These are phyloP conservation scores for Sterrhoptilus dennistouni DNA, from an alignment of 2,113 vertebrate genomes.

Conservation along the genomic window DNA sequence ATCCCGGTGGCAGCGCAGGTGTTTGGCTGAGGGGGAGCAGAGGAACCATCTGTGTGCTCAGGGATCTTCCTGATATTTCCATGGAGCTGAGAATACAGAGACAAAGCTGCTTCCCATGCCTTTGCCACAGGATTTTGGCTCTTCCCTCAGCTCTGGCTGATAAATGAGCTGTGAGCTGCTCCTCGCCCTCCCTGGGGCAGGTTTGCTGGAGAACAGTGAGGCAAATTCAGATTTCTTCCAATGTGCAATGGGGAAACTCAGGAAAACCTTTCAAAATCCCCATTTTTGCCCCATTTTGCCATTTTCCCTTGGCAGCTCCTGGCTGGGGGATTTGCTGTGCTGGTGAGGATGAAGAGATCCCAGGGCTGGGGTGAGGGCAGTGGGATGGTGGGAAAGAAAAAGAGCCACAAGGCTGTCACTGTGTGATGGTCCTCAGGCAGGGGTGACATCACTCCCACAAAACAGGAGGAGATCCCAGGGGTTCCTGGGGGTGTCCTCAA, in stretches of 20 bases:
- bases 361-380: accelerated
- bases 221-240: not conserved
- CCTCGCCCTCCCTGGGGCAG: not conserved
- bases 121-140: not conserved
- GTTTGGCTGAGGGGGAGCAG: not conserved
- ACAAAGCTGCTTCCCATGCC: not conserved
- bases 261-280: not conserved
- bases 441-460: accelerated
- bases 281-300: accelerated
- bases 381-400: not conserved
- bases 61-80: not conserved
- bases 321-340: not conserved
- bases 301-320: accelerated
- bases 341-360: not conserved
- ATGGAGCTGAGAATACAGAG: not conserved
- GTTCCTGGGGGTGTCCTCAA: accelerated
- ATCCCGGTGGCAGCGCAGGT: accelerated
- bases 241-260: not conserved
- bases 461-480: not conserved
- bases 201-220: accelerated
- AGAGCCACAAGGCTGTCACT: accelerated
- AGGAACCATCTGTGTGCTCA: accelerated
- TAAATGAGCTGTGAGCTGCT: not conserved
- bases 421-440: accelerated
- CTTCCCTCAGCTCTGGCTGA: not conserved